Base-by-base conservation (phyloP, 2,888 invertebrate genomes). In the Coronaproctus castanopsis region DNA sequence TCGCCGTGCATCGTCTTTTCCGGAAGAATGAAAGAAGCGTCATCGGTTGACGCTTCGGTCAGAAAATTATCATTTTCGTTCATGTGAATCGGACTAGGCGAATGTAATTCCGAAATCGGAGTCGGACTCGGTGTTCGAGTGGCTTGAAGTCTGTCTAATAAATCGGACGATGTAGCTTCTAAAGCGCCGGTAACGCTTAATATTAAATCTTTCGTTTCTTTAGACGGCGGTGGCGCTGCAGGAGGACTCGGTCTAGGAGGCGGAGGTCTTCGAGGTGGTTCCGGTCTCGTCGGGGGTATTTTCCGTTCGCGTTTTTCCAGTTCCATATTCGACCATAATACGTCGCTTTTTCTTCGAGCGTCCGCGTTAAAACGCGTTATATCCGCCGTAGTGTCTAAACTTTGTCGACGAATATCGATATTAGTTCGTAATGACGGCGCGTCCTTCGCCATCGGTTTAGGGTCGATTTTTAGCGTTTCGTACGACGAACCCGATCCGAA, bases 51-150 rank as follows among this genome's bases (percentile, higher is more conserved):
- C 2, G 60, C 36, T n/a, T n/a, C n/a, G n/a, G n/a, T n/a, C n/a
- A n/a, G n/a, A n/a, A n/a, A n/a, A n/a, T n/a, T n/a, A n/a, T 59
- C 55, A 14, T 52, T 55, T 24, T 59, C 59, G n/a, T 49, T 23
- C 52, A 56, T 48, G 21, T 81, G 87, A 1, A 88, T 88, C 2
- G 88, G 89, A 67, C 87, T 86, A 1, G 89, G 87, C 0, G 88
- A 87, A 69, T 87, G 87, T 10, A 85, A 75, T 66, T 85, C 85
- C 52, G 84, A 75, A 75, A 86, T 85, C 10, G 87, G 82, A 0
- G 88, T 85, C 0, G 90, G 90, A 70, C 88, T 89, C 0, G 90
- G 90, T 1, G 87, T 87, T 64, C 89, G 79, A 1, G 88, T 89
- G 3, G 83, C 86, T 57, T 88, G 86, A 62, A 89, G 80, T 62